phyloP scores from a whole-genome alignment of 2,113 vertebrate species.

The Rhinolophus sinicus region DNA sequence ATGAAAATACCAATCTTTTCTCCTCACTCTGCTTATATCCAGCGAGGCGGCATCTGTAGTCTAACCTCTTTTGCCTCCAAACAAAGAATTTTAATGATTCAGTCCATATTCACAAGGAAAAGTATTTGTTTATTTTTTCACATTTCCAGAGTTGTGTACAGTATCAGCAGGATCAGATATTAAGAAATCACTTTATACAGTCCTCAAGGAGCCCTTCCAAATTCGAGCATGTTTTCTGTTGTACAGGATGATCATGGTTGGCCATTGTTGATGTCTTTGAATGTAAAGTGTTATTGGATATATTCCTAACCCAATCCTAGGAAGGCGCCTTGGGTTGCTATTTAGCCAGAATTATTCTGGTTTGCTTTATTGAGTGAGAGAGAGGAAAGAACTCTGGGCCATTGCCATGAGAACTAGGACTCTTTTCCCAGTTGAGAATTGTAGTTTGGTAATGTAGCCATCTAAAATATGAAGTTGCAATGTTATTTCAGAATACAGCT shows the following conservation, averaged over 20 bases:
- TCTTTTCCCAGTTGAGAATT: background rate
- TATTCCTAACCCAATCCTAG: background rate
- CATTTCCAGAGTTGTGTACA: background rate
- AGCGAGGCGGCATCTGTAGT: constrained; percentile 44
- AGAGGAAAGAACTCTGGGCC: background rate
- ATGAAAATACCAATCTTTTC: constrained; percentile 53
- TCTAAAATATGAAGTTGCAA: background rate
- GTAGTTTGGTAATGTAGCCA: background rate
- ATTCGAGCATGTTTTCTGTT: background rate
- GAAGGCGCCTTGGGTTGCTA: background rate
- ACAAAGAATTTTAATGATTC: constrained; percentile 54
- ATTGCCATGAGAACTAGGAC: constrained; percentile 1
- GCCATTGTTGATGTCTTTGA: background rate
- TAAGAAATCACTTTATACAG: background rate
- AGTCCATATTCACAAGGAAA: constrained; percentile 29
- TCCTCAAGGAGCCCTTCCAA: background rate
- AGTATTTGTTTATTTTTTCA: background rate
- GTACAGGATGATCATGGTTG: background rate
- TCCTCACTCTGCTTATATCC: background rate
- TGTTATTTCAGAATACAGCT: background rate
- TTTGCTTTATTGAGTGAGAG: background rate
- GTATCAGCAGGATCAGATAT: background rate
- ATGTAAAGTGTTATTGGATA: background rate
- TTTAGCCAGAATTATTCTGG: background rate
- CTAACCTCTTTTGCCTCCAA: constrained; percentile 42